phyloP scores from a whole-genome alignment of 2,888 invertebrate genomes.

The Chelonus formosanus region DNA sequence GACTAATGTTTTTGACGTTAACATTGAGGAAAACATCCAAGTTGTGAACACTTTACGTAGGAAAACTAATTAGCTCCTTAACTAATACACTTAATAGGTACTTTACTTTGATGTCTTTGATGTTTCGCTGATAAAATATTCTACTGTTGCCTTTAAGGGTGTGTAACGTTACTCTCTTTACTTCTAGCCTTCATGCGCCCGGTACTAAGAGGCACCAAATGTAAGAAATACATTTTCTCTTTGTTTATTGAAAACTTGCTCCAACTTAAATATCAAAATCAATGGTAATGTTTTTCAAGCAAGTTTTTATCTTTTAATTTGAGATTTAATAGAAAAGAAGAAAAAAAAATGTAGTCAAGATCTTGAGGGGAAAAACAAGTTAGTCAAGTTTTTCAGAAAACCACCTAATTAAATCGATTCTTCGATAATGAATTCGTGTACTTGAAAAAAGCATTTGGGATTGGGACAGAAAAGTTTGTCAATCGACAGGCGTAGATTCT shows the following conservation, averaged over 20 bases:
- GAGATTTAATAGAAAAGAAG: no score
- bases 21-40: constrained; percentile 36
- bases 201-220: constrained; percentile 24
- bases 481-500: constrained; percentile 11
- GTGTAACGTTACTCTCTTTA: constrained; percentile 25
- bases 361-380: no score
- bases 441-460: constrained; percentile 32
- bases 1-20: constrained; percentile 10
- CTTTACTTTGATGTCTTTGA: constrained; percentile 47
- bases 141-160: constrained; percentile 28
- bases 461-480: constrained; percentile 17
- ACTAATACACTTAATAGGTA: constrained; percentile 48
- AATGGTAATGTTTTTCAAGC: no score
- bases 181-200: constrained; percentile 29
- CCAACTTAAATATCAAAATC: no score
- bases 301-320: not conserved
- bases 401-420: constrained; percentile 63
- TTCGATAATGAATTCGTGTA: constrained; percentile 60
- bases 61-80: constrained; percentile 50
- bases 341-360: no score
- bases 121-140: constrained; percentile 47
- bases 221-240: constrained; percentile 39
- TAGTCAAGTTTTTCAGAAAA: constrained; percentile 33
- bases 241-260: no score
- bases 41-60: constrained; percentile 24